Conservation (phyloP, 1,140 invertebrate species). For the Lepidurus packardi region DNA sequence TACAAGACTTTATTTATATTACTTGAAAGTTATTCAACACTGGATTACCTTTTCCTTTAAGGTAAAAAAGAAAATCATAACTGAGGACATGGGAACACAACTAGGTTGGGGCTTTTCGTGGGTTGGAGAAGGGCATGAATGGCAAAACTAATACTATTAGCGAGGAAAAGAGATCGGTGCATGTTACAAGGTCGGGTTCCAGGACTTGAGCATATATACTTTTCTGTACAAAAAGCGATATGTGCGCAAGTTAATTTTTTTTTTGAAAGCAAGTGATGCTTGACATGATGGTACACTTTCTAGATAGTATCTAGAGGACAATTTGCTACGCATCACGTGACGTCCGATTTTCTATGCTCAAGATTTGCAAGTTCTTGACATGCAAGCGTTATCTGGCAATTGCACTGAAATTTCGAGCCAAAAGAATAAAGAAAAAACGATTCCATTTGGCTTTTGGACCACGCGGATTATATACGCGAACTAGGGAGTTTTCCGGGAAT, state of each 20-base stretch:
- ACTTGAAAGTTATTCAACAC: too few relatives aligned
- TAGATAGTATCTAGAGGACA: not conserved
- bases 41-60: too few relatives aligned
- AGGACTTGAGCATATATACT: not conserved
- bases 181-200: not conserved
- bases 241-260: not conserved
- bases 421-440: not conserved
- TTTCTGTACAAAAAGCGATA: not conserved
- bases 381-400: not conserved
- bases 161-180: not conserved
- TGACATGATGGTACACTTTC: not conserved
- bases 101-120: not conserved
- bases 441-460: not conserved
- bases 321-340: not conserved
- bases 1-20: too few relatives aligned
- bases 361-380: slow-evolving; percentile 15
- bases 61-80: too few relatives aligned
- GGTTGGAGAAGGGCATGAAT: not conserved
- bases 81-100: not conserved
- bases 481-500: not conserved
- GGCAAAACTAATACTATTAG: not conserved
- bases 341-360: slow-evolving; percentile 7
- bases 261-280: not conserved
- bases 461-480: not conserved
- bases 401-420: not conserved